Conservation (phyloP, 2,797 vertebrate genomes). For the Enteromius radiatus region DNA sequence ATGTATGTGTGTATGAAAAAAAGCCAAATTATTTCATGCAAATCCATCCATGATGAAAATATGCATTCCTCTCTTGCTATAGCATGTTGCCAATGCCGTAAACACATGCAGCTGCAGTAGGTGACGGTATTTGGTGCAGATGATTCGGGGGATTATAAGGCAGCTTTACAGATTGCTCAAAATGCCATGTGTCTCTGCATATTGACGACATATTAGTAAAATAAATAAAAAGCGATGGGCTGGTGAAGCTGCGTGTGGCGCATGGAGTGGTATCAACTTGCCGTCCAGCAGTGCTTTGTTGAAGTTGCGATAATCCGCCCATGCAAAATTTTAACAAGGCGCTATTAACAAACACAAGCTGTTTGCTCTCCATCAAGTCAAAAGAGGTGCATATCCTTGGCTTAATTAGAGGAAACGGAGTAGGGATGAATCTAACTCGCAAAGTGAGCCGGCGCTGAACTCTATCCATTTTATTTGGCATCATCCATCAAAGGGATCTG, state of each 20-base stretch:
- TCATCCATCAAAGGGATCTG: constrained; percentile 52
- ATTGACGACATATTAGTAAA: constrained; percentile 48
- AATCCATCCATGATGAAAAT: background rate
- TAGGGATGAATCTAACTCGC: background rate
- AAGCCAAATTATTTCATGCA: background rate
- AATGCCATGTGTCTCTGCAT: constrained; percentile 38
- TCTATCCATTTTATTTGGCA: constrained; percentile 41
- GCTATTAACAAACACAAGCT: background rate
- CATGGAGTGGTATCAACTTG: background rate
- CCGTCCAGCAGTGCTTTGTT: background rate
- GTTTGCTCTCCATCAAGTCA: constrained; percentile 17
- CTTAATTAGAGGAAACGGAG: constrained; percentile 11
- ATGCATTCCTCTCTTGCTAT: background rate
- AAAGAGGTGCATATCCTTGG: constrained; percentile 9
- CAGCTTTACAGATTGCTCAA: constrained; percentile 27
- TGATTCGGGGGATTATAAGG: constrained; percentile 31
- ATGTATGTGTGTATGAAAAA: background rate
- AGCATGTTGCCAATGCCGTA: background rate
- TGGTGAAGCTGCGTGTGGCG: background rate
- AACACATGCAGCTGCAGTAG: background rate
- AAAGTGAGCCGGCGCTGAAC: constrained; percentile 6
- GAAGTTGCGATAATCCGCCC: constrained; percentile 1
- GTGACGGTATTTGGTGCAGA: background rate
- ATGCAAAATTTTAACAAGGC: background rate
- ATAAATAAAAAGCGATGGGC: constrained; percentile 20